These are phyloP conservation scores for Xiphophorus couchianus DNA, from an alignment of 2,113 vertebrate species.

Conservation along the genomic window DNA sequence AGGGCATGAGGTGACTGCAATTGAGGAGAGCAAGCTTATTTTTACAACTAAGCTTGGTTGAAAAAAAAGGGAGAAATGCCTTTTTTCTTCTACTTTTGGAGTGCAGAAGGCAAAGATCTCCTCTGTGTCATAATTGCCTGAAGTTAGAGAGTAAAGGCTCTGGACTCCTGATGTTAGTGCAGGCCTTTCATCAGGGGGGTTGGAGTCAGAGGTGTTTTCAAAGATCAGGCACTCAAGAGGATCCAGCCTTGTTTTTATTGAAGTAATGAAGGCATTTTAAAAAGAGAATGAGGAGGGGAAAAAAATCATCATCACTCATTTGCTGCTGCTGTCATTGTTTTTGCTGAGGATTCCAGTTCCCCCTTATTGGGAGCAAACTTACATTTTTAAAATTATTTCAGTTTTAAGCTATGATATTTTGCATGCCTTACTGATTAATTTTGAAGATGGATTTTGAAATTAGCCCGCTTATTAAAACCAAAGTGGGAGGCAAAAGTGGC, in stretches of 20 bases:
- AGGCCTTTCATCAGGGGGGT: constrained; percentile 77
- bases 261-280: constrained; percentile 79
- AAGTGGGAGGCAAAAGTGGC: constrained; percentile 82
- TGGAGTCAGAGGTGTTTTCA: constrained; percentile 77
- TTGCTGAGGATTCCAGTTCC: constrained; percentile 36
- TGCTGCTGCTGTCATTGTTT: constrained; percentile 41
- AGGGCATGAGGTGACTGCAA: constrained; percentile 76
- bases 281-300: constrained; percentile 31
- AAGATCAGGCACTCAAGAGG: constrained; percentile 75
- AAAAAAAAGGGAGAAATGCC: constrained; percentile 58
- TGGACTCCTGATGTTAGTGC: constrained; percentile 78
- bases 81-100: constrained; percentile 72
- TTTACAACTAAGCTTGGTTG: constrained; percentile 75
- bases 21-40: constrained; percentile 80
- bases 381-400: constrained; percentile 67
- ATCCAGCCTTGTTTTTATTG: constrained; percentile 76
- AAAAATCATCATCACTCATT: constrained; percentile 59
- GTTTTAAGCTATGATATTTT: constrained; percentile 66
- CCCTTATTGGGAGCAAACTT: constrained; percentile 52
- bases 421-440: constrained; percentile 77
- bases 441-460: constrained; percentile 74
- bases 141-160: constrained; percentile 81
- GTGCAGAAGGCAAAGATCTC: constrained; percentile 79
- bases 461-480: constrained; percentile 81
- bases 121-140: constrained; percentile 82